Percentiles rank a stretch among this genome's conserved stretches.
These are phyloP conservation scores for Fulmarus glacialis DNA, from an alignment of 2,113 vertebrate genomes.

Conservation along the genomic window DNA sequence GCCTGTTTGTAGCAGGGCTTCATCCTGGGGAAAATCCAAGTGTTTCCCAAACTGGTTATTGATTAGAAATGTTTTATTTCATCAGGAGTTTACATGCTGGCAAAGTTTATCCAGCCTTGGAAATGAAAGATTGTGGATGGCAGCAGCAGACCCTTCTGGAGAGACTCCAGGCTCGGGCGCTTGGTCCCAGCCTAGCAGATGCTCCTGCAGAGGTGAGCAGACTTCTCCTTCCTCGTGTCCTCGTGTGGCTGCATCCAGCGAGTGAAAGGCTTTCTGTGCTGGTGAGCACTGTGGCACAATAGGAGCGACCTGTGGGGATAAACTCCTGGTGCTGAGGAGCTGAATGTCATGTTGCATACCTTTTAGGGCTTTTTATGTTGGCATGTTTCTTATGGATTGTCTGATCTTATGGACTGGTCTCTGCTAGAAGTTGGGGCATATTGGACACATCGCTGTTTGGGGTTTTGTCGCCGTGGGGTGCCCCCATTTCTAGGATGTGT, in stretches of 20 bases:
- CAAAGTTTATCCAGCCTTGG: background rate
- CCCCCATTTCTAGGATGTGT: background rate
- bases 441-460: background rate
- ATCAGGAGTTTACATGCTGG: background rate
- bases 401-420: background rate
- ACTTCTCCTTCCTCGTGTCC: background rate
- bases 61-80: background rate
- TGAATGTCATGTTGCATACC: accelerated
- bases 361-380: background rate
- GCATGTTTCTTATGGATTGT: background rate
- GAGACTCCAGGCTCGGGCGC: background rate
- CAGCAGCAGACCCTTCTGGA: background rate
- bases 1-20: background rate
- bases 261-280: accelerated
- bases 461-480: background rate
- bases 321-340: background rate
- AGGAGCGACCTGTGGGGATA: background rate
- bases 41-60: background rate
- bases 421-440: accelerated
- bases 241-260: accelerated
- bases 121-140: background rate
- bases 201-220: background rate
- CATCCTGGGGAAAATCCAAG: background rate
- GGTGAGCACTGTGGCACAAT: accelerated
- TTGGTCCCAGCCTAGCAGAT: background rate